Conservation (phyloP, 2,888 invertebrate species). For the Drosophila pseudotalamancana region DNA sequence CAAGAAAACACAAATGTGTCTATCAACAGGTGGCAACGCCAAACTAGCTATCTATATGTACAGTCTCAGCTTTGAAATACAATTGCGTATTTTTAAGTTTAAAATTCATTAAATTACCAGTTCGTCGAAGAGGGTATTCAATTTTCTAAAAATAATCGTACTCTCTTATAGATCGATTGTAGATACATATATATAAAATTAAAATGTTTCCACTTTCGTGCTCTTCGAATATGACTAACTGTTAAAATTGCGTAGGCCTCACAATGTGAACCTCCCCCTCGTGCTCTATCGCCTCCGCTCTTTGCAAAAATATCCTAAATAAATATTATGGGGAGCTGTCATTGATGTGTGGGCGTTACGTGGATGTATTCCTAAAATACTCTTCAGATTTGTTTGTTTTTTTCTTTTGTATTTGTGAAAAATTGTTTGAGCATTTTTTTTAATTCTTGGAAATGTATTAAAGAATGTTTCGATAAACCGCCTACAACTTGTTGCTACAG, state of each 20-base stretch:
- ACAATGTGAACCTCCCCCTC: background rate
- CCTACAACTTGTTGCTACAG: slow-evolving; percentile 7
- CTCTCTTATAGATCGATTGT: background rate
- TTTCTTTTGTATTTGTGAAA: background rate
- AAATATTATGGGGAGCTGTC: slow-evolving; percentile 5
- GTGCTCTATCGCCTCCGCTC: background rate
- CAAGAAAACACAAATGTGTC: background rate
- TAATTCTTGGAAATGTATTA: slow-evolving; percentile 8
- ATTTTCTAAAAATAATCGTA: background rate
- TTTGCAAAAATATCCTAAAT: slow-evolving; percentile 1
- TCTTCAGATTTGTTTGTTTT: background rate
- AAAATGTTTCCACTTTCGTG: background rate
- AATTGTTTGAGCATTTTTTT: background rate
- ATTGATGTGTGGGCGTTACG: slow-evolving; percentile 8
- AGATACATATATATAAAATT: background rate
- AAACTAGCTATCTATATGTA: no score
- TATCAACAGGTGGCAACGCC: slow-evolving; percentile 7
- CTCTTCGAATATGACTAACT: slow-evolving; percentile 6
- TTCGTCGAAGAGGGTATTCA: no score
- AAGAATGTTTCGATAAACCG: background rate
- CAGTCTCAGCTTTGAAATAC: background rate
- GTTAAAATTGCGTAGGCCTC: slow-evolving; percentile 8
- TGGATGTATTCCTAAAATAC: slow-evolving; percentile 1
- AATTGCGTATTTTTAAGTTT: background rate
- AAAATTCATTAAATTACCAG: no score